Percentiles rank a stretch among this genome's conserved stretches.
phyloP scores from a whole-genome alignment of 2,888 invertebrate species.

The Andrena trimmerana region DNA sequence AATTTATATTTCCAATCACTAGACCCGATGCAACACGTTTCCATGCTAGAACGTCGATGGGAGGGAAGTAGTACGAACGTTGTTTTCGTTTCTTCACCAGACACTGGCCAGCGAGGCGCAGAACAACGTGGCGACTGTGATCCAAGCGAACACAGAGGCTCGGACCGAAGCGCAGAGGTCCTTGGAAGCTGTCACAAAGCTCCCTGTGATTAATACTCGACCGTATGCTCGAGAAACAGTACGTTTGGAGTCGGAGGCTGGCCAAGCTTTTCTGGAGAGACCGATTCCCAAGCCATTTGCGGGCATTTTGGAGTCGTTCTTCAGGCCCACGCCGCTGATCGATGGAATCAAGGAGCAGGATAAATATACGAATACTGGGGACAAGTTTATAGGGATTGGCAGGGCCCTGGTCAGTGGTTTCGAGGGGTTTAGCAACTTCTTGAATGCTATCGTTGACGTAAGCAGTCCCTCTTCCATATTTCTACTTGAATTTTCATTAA shows the following conservation, averaged over 20 bases:
- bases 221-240: slow-evolving; percentile 74
- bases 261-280: slow-evolving; percentile 76
- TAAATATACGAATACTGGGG: slow-evolving; percentile 92
- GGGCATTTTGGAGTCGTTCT: slow-evolving; percentile 73
- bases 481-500: no score
- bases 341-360: slow-evolving; percentile 92
- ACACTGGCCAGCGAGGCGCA: slow-evolving; percentile 74
- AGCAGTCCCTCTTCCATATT: slow-evolving; percentile 65
- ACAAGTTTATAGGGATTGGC: slow-evolving; percentile 88
- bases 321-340: slow-evolving; percentile 89
- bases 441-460: slow-evolving; percentile 89
- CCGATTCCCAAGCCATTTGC: slow-evolving; percentile 69
- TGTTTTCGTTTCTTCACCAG: slow-evolving; percentile 62
- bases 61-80: background rate
- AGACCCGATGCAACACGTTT: background rate
- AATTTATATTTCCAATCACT: background rate
- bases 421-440: slow-evolving; percentile 89
- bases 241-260: slow-evolving; percentile 74
- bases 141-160: slow-evolving; percentile 71
- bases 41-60: background rate
- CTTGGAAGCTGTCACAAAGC: slow-evolving; percentile 24
- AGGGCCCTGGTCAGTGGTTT: slow-evolving; percentile 89
- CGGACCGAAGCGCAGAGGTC: slow-evolving; percentile 55
- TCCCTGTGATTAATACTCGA: slow-evolving; percentile 54
- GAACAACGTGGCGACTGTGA: slow-evolving; percentile 73